phyloP scores from a whole-genome alignment of 2,113 vertebrate genomes.

The Eubucco bourcierii region DNA sequence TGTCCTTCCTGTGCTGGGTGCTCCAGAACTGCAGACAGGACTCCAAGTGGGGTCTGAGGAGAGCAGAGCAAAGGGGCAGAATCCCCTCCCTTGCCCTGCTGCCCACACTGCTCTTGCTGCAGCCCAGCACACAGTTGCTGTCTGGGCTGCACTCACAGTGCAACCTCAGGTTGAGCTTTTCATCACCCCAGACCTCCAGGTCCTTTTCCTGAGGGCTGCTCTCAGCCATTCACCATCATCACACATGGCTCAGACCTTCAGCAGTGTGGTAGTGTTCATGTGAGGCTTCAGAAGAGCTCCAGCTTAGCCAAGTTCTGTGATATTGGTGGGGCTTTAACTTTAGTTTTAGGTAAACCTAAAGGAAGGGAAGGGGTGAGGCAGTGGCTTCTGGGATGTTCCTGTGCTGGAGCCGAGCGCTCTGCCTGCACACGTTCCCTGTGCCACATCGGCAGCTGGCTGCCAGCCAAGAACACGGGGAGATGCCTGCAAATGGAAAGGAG shows the following conservation, averaged over 20 bases:
- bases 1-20: too few species aligned
- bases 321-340: neutral
- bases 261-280: fast-evolving
- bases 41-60: too few species aligned
- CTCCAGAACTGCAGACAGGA: too few species aligned
- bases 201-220: too few species aligned
- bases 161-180: too few species aligned
- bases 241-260: fast-evolving
- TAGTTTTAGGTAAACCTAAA: neutral
- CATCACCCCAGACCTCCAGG: too few species aligned
- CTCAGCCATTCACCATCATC: too few species aligned
- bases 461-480: neutral
- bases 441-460: constrained; percentile 47
- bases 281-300: neutral
- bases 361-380: neutral
- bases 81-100: too few species aligned
- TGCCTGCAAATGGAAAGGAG: neutral
- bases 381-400: neutral
- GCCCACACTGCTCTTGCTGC: too few species aligned
- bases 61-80: too few species aligned
- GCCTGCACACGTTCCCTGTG: neutral
- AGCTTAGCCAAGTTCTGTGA: neutral
- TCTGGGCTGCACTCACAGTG: too few species aligned
- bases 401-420: neutral
- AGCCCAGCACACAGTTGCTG: too few species aligned